Base-by-base conservation (phyloP, 2,888 invertebrate species). In the Oxyteleia sp. region DNA sequence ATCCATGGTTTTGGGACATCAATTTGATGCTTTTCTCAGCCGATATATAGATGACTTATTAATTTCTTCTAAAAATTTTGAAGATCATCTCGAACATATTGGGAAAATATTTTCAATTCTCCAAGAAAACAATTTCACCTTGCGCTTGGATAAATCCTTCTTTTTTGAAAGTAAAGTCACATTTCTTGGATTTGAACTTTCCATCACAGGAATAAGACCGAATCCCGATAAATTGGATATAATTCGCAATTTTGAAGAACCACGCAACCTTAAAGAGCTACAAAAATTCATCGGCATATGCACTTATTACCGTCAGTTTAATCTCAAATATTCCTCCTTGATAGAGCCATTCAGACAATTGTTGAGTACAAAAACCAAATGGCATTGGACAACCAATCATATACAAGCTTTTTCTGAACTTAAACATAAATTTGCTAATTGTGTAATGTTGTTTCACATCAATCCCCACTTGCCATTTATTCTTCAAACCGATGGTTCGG, bases 191-290 rank as follows among this genome's bases (percentile, higher is more conserved):
- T 83, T 69, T 13, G 23, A 68, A 13, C 18, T 84, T 0, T 81
- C 85, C 1, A 2, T 55, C 1, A 8, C 68, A 0, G 74, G 84
- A 0, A 43, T 83, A 0, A 1, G 13, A 1, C 71, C 84, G 0
- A 49, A 85, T 35, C 63, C 64, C 88, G n/a, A n/a, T n/a, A n/a
- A n/a, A n/a, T n/a, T n/a, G n/a, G n/a, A n/a, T n/a, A n/a, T n/a
- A n/a, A n/a, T 90, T 13, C 16, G 51, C 32, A 66, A 88, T 4
- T 90, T 89, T 68, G 80, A 86, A 20, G 32, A 41, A 10, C 89
- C 90, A 0, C 59, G 45, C 20, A 90, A 87, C 20, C 41, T 86
- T 32, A 87, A 85, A 72, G 82, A 89, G 43, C 45, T 90, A 5
- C 84, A 89, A 32, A 61, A 63, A 20, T 85, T 90, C 68, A n/a